Conservation (phyloP, 2,888 invertebrate genomes). For the Drosophila maculinotata region DNA sequence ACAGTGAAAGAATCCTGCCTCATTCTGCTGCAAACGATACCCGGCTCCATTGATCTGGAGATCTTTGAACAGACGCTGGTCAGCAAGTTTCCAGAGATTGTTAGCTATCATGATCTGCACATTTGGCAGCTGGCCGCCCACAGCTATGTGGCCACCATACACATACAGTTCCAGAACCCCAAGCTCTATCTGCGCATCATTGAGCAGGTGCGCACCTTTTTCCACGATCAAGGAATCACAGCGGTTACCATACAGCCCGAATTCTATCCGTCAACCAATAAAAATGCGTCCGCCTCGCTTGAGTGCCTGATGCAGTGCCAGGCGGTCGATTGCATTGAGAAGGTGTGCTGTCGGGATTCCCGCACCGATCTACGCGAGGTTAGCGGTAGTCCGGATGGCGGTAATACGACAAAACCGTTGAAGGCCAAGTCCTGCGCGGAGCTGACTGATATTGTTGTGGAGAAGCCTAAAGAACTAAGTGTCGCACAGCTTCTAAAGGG, state of each 20-base stretch:
- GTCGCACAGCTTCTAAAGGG: slow-evolving; percentile 46
- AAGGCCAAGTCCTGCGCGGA: slow-evolving; percentile 62
- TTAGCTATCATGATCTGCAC: slow-evolving; percentile 94
- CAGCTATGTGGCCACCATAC: slow-evolving; percentile 93
- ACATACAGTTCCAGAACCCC: slow-evolving; percentile 90
- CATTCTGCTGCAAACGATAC: slow-evolving; percentile 96
- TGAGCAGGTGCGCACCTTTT: slow-evolving; percentile 89
- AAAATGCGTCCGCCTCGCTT: slow-evolving; percentile 67
- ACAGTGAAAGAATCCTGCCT: slow-evolving; percentile 95
- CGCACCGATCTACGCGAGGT: slow-evolving; percentile 77
- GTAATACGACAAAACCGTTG: slow-evolving; percentile 9
- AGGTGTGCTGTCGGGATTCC: slow-evolving; percentile 83
- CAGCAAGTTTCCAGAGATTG: slow-evolving; percentile 89
- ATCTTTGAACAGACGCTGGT: slow-evolving; percentile 88
- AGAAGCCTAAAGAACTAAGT: slow-evolving; percentile 59
- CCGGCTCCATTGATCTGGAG: slow-evolving; percentile 93
- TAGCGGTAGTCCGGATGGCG: slow-evolving; percentile 56
- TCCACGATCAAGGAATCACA: slow-evolving; percentile 92
- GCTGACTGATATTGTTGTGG: slow-evolving; percentile 52
- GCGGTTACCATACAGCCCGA: slow-evolving; percentile 95
- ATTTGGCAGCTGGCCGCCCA: slow-evolving; percentile 94
- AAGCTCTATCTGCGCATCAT: slow-evolving; percentile 87
- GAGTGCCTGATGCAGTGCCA: slow-evolving; percentile 83
- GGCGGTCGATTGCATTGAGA: slow-evolving; percentile 80
- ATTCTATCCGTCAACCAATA: slow-evolving; percentile 86